Evolutionary conservation across 2,797 vertebrate species (phyloP).

Genomic region (Leptoclinus maculatus): DNA sequence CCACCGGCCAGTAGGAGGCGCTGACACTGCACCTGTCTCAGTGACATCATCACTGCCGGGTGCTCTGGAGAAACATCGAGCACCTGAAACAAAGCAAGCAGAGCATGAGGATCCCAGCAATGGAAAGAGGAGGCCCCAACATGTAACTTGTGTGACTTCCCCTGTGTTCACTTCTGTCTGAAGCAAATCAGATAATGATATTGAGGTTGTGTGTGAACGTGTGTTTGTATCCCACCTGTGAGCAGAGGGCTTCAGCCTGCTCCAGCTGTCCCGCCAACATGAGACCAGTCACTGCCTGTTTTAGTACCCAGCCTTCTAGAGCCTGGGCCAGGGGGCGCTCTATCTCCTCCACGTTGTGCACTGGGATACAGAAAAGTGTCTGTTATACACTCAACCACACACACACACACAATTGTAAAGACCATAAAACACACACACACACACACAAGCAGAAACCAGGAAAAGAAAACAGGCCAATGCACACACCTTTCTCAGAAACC

Average conservation of each 20-base stretch:
- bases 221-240: slow-evolving; percentile 84
- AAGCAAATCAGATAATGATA: not conserved
- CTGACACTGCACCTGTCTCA: slow-evolving; percentile 94
- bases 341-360: slow-evolving; percentile 79
- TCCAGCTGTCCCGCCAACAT: slow-evolving; percentile 85
- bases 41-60: slow-evolving; percentile 86
- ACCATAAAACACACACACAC: not conserved
- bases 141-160: not conserved
- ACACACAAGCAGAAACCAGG: too few species aligned
- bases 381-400: not conserved
- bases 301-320: slow-evolving; percentile 92
- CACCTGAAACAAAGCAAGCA: slow-evolving; percentile 79
- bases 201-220: not conserved
- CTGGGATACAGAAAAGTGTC: slow-evolving; percentile 74
- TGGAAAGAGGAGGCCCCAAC: not conserved
- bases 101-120: not conserved
- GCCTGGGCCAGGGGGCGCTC: slow-evolving; percentile 81
- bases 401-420: not conserved
- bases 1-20: slow-evolving; percentile 83
- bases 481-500: slow-evolving; percentile 90
- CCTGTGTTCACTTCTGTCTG: not conserved
- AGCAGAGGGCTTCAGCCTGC: slow-evolving; percentile 92
- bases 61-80: slow-evolving; percentile 89
- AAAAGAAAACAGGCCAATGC: not conserved
- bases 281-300: slow-evolving; percentile 91